Base-by-base conservation (phyloP, 2,888 invertebrate genomes). In the Lasioglossum vierecki region DNA sequence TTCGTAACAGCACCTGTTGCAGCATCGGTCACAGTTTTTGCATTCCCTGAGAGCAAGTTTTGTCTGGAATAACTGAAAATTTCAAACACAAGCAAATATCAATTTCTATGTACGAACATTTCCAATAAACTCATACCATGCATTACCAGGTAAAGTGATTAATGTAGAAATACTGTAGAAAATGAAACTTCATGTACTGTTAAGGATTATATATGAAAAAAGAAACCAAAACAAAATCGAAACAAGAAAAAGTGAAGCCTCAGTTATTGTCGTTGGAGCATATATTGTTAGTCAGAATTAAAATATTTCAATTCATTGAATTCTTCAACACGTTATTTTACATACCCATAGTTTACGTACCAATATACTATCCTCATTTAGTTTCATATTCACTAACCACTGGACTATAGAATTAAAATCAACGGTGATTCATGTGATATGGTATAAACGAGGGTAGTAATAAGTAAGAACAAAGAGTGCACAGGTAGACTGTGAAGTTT, bases 11-110 rank as follows among this genome's bases (percentile, higher is more conserved):
- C 77, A 73, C 89, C 90, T 49, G 89, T 85, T 46, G 87, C 72
- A 46, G 88, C 73, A 39, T 94, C 93, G 11, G 90, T 89, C 41
- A 90, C 78, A 49, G 97, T 97, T 95, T 98, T 98, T 93, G 96
- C 96, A 93, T 95, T 96, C 79, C 97, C 97, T 66, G 98, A 98
- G 72, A 98, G 96, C 83, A 98, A 96, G 95, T 98, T 98, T 95
- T 98, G 98, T 78, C 98, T 97, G 60, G 98, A 98, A 95, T 98
- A 98, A 94, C 98, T 98, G 96, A 80, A 96, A 96, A 95, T 92
- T 39, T 49, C 68, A 39, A 66, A 70, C 89, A 70, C 4, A 46
- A 26, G 70, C 8, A 73, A 71, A 41, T 79, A 76, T 57, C 76
- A 82, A 26, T 71, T 76, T 72, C 79, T 81, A 78, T 74, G 80